A percentile compares a stretch with the other conserved stretches of the same genome.
Evolutionary conservation across 2,888 invertebrate species (phyloP).

Genomic region (Dicycla oo): DNA sequence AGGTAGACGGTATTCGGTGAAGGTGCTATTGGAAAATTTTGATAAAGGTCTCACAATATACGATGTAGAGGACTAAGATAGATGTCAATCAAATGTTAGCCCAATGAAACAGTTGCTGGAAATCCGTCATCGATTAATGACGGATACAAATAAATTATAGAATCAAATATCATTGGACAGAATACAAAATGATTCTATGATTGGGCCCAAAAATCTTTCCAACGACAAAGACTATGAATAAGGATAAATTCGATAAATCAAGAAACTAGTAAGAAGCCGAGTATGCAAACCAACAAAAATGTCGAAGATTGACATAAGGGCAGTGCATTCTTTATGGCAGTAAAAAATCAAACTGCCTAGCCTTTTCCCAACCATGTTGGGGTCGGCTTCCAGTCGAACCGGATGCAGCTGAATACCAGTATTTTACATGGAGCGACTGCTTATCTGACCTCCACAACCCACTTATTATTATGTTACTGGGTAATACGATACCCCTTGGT

Average conservation of each 20-base stretch:
- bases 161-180: too few relatives aligned
- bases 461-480: too few relatives aligned
- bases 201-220: not conserved
- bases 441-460: too few relatives aligned
- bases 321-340: not conserved
- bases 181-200: not conserved
- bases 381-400: too few relatives aligned
- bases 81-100: not conserved
- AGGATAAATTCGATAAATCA: not conserved
- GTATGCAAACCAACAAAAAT: not conserved
- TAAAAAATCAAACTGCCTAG: too few relatives aligned
- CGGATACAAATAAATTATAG: too few relatives aligned
- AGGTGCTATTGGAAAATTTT: not conserved
- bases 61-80: not conserved
- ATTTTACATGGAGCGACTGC: too few relatives aligned
- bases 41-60: not conserved
- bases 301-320: not conserved
- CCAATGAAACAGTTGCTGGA: not conserved
- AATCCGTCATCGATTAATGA: not conserved
- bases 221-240: not conserved
- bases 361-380: too few relatives aligned
- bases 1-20: not conserved
- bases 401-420: too few relatives aligned
- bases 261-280: not conserved
- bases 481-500: too few relatives aligned